Percentiles rank a stretch among this genome's conserved stretches.
Evolutionary conservation across 2,888 invertebrate species (phyloP).

Genomic region (Leucoma salicis): DNA sequence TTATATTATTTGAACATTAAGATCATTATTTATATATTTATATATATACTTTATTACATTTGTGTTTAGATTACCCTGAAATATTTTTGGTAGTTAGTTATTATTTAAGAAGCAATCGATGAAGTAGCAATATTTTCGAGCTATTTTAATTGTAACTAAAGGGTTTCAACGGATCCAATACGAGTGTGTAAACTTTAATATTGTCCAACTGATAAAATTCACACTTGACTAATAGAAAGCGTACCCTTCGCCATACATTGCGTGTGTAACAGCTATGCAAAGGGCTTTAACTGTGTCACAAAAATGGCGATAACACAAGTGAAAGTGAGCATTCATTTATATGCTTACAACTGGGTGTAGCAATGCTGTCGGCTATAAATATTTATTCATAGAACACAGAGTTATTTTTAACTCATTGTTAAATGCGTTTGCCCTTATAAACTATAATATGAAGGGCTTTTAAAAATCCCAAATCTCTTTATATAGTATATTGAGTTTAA

Average conservation of each 20-base stretch:
- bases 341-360: slow-evolving; percentile 13
- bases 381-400: slow-evolving; percentile 12
- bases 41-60: background rate
- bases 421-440: too few species aligned
- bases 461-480: too few species aligned
- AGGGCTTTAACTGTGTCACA: slow-evolving; percentile 57
- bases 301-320: slow-evolving; percentile 43
- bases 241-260: slow-evolving; percentile 32
- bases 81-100: background rate
- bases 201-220: slow-evolving; percentile 6
- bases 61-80: background rate
- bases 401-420: too few species aligned
- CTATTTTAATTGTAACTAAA: too few species aligned
- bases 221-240: slow-evolving; percentile 37
- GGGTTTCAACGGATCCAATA: too few species aligned
- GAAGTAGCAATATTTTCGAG: too few species aligned
- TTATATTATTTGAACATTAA: background rate
- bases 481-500: too few species aligned
- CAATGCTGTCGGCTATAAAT: slow-evolving; percentile 13
- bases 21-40: background rate
- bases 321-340: slow-evolving; percentile 39
- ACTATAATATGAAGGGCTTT: too few species aligned
- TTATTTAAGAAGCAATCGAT: too few species aligned
- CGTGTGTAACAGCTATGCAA: slow-evolving; percentile 28
- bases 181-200: too few species aligned